phyloP scores from a whole-genome alignment of 2,888 invertebrate species.

The Drosophila lacicola region DNA sequence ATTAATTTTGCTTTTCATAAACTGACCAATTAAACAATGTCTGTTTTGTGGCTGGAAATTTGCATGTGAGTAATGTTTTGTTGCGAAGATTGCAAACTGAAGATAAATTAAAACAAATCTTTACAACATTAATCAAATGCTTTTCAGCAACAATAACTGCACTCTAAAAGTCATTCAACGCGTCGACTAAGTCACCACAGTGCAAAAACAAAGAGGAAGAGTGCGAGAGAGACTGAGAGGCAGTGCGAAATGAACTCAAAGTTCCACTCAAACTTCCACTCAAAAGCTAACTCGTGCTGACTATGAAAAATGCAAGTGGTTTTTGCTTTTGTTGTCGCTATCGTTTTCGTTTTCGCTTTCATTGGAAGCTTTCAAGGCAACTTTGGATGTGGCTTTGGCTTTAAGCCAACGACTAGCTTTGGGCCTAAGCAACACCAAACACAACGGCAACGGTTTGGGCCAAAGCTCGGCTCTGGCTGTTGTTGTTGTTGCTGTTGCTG shows the following conservation, averaged over 20 bases:
- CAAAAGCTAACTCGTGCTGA: slow-evolving; percentile 41
- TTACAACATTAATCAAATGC: slow-evolving; percentile 73
- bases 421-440: slow-evolving; percentile 30
- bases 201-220: not conserved
- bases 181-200: not conserved
- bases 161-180: slow-evolving; percentile 74
- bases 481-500: slow-evolving; percentile 18
- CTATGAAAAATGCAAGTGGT: slow-evolving; percentile 78
- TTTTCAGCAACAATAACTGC: slow-evolving; percentile 46
- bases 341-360: slow-evolving; percentile 77
- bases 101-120: slow-evolving; percentile 70
- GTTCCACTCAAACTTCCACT: slow-evolving; percentile 35
- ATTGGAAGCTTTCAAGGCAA: slow-evolving; percentile 78
- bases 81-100: slow-evolving; percentile 49
- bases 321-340: slow-evolving; percentile 40
- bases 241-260: slow-evolving; percentile 34
- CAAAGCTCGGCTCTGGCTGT: slow-evolving; percentile 64
- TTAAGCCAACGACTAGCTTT: slow-evolving; percentile 45
- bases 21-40: slow-evolving; percentile 66
- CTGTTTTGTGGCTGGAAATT: slow-evolving; percentile 42
- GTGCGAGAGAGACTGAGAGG: not conserved
- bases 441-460: slow-evolving; percentile 50
- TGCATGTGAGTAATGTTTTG: slow-evolving; percentile 39
- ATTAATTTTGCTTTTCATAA: slow-evolving; percentile 45
- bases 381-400: slow-evolving; percentile 48